phyloP scores from a whole-genome alignment of 2,113 vertebrate genomes.

The Telmatochromis bifrenatus region DNA sequence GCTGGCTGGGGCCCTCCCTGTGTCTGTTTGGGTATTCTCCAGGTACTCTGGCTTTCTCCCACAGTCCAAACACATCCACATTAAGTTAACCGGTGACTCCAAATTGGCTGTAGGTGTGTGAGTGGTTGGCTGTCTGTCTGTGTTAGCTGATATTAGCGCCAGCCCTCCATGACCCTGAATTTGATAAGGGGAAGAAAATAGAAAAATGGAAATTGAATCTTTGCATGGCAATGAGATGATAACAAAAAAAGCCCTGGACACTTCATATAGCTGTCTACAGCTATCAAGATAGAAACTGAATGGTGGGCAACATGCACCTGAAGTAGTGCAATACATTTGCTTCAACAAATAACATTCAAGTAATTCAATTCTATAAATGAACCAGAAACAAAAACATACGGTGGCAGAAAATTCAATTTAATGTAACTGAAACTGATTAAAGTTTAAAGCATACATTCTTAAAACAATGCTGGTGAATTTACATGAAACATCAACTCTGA shows the following conservation, averaged over 20 bases:
- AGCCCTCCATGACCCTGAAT: neutral
- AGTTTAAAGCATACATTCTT: neutral
- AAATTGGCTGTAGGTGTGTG: neutral
- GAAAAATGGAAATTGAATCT: neutral
- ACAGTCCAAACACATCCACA: neutral
- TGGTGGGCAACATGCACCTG: conserved; percentile 2
- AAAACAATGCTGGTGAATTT: neutral
- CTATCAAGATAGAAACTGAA: neutral
- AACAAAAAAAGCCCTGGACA: neutral
- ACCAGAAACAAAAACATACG: neutral
- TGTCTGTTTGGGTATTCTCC: neutral
- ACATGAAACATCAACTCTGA: conserved; percentile 10
- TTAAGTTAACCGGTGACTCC: neutral
- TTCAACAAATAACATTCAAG: conserved; percentile 3
- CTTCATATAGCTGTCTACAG: neutral
- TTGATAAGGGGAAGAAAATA: neutral
- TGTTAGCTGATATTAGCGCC: neutral
- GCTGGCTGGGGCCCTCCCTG: neutral
- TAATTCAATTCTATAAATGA: neutral
- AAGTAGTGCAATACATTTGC: neutral
- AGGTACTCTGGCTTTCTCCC: neutral
- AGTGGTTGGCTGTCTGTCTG: neutral
- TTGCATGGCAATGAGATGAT: neutral
- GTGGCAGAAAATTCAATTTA: neutral
- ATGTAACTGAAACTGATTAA: conserved; percentile 24